These are phyloP conservation scores for Melanotaenia trifasciata DNA, from an alignment of 2,797 vertebrate species.

Conservation along the genomic window DNA sequence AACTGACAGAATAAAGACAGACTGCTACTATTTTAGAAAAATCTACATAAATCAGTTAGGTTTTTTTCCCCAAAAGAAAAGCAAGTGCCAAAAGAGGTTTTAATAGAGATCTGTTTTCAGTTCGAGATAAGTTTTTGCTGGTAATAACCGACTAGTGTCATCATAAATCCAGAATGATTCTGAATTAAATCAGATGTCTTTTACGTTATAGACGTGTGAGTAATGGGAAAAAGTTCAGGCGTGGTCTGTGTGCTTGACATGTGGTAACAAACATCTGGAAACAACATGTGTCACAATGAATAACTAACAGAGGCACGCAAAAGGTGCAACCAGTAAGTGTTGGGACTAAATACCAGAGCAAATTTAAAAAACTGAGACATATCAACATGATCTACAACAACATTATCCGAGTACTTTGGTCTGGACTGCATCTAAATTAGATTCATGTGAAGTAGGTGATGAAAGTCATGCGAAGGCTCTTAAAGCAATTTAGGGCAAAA, in stretches of 20 bases:
- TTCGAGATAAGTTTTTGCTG: slow-evolving; percentile 22
- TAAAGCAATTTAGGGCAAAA: slow-evolving; percentile 15
- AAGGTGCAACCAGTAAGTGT: slow-evolving; percentile 38
- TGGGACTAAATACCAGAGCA: slow-evolving; percentile 24
- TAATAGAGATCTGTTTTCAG: slow-evolving; percentile 19
- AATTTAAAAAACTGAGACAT: slow-evolving; percentile 26
- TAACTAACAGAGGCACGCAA: slow-evolving; percentile 45
- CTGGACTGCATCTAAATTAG: slow-evolving; percentile 11
- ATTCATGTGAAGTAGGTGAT: slow-evolving; percentile 29
- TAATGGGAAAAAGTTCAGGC: slow-evolving; percentile 58
- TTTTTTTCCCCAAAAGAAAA: slow-evolving; percentile 32
- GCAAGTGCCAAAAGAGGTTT: slow-evolving; percentile 28
- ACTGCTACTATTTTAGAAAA: slow-evolving; percentile 19
- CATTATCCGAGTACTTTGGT: not conserved
- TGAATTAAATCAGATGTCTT: slow-evolving; percentile 64
- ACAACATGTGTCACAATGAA: slow-evolving; percentile 67
- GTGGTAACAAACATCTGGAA: slow-evolving; percentile 80
- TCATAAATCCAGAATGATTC: slow-evolving; percentile 38
- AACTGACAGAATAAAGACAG: not conserved
- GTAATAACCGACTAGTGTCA: slow-evolving; percentile 35
- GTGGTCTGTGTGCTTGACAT: slow-evolving; percentile 59
- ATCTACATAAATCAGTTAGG: slow-evolving; percentile 39
- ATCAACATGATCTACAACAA: slow-evolving; percentile 7
- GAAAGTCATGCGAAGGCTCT: slow-evolving; percentile 30
- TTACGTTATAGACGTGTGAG: slow-evolving; percentile 48